A percentile compares a stretch with the other conserved stretches of the same genome.
Evolutionary conservation across 2,888 invertebrate species (phyloP).

Genomic region (Orthosia gracilis): DNA sequence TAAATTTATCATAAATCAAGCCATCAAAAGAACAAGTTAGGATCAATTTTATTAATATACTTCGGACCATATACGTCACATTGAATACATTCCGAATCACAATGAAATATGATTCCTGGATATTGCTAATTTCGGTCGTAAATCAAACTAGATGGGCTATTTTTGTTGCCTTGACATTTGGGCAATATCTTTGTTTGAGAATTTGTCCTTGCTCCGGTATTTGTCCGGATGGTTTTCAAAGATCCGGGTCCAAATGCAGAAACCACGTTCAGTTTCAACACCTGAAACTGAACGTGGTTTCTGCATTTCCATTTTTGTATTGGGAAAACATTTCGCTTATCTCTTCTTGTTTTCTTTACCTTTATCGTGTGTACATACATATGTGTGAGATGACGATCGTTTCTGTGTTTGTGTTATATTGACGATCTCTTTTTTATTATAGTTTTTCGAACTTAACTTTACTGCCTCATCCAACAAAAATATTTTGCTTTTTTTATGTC

Average conservation of each 20-base stretch:
- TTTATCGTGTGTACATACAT: too few relatives aligned
- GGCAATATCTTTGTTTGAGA: conserved; percentile 47
- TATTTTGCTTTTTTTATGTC: neutral
- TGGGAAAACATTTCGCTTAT: conserved; percentile 26
- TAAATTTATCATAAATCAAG: conserved; percentile 45
- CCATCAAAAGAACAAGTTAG: conserved; percentile 36
- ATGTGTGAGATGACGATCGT: neutral
- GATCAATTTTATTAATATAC: conserved; percentile 39
- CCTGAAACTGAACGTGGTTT: conserved; percentile 43
- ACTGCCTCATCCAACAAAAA: neutral
- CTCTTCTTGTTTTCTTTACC: neutral
- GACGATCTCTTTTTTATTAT: neutral
- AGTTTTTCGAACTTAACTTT: neutral
- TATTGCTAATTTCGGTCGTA: conserved; percentile 44
- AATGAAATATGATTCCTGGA: conserved; percentile 55
- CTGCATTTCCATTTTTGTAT: conserved; percentile 45
- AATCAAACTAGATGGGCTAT: conserved; percentile 50
- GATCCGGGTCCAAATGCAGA: too few relatives aligned
- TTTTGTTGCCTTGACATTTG: conserved; percentile 64
- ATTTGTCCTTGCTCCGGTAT: conserved; percentile 75
- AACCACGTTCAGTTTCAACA: too few relatives aligned
- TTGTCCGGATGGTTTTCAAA: conserved; percentile 63
- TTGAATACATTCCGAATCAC: conserved; percentile 30
- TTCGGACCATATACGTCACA: conserved; percentile 34
- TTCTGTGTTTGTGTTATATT: neutral